Percentiles rank a stretch among this genome's conserved stretches.
These are phyloP conservation scores for Chloroceryle inda DNA, from an alignment of 2,797 vertebrate species.

Conservation along the genomic window DNA sequence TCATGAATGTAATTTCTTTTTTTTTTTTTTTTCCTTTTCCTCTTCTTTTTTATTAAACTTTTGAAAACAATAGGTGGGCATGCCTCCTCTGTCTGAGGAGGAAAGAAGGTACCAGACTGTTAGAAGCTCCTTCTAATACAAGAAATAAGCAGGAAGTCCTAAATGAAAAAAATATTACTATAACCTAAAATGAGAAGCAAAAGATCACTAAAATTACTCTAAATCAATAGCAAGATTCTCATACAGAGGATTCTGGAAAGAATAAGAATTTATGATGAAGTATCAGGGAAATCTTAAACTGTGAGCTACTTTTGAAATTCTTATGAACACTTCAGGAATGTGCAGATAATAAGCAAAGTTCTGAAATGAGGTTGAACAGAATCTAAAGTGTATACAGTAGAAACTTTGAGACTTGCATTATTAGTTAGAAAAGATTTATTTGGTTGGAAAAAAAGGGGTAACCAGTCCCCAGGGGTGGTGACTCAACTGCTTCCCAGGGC, in stretches of 20 bases:
- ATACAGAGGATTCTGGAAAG: neutral
- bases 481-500: no score
- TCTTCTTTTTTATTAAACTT: neutral
- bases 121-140: neutral
- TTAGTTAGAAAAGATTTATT: neutral
- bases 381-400: neutral
- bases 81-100: neutral
- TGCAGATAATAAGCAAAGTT: neutral
- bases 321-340: neutral
- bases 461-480: no score
- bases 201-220: neutral
- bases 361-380: neutral
- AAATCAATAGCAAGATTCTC: neutral
- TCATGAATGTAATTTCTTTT: neutral
- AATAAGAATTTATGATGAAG: neutral
- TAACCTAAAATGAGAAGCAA: neutral
- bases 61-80: neutral
- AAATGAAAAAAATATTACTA: neutral
- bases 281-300: neutral
- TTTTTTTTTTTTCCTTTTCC: no score
- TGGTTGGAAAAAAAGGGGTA: neutral
- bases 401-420: neutral
- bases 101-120: neutral
- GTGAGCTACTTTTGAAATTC: neutral
- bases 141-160: neutral